phyloP scores from a whole-genome alignment of 1,140 invertebrate species.

The Dysdera silvatica region DNA sequence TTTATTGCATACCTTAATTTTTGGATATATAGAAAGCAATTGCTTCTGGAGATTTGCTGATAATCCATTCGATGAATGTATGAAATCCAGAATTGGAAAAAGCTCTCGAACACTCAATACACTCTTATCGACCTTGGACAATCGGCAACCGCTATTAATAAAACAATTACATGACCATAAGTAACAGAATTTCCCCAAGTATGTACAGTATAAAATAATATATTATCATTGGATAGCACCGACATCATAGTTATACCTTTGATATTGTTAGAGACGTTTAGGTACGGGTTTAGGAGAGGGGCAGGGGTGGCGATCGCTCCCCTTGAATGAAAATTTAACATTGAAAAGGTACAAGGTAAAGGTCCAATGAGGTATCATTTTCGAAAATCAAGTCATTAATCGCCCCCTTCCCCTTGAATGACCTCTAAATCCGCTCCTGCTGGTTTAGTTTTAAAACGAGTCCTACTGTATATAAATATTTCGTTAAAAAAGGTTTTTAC shows the following conservation, averaged over 20 bases:
- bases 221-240: neutral
- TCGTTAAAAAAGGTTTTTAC: slow-evolving; percentile 8
- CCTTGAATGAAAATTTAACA: too few species aligned
- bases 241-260: too few species aligned
- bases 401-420: too few species aligned
- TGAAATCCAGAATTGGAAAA: slow-evolving; percentile 41
- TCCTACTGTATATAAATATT: neutral
- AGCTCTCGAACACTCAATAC: slow-evolving; percentile 39
- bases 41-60: slow-evolving; percentile 37
- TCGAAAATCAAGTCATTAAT: too few species aligned
- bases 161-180: neutral
- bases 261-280: too few species aligned
- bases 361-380: too few species aligned
- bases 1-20: slow-evolving; percentile 39
- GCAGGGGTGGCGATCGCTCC: too few species aligned
- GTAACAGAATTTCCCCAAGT: neutral
- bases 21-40: slow-evolving; percentile 40
- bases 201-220: neutral
- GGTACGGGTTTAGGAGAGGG: too few species aligned
- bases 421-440: too few species aligned
- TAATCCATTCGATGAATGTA: slow-evolving; percentile 37
- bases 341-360: too few species aligned
- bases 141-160: slow-evolving; percentile 32
- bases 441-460: too few species aligned
- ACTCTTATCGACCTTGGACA: slow-evolving; percentile 34